Conservation (phyloP, 2,797 vertebrate species). For the Enteromius unitaeniatus region DNA sequence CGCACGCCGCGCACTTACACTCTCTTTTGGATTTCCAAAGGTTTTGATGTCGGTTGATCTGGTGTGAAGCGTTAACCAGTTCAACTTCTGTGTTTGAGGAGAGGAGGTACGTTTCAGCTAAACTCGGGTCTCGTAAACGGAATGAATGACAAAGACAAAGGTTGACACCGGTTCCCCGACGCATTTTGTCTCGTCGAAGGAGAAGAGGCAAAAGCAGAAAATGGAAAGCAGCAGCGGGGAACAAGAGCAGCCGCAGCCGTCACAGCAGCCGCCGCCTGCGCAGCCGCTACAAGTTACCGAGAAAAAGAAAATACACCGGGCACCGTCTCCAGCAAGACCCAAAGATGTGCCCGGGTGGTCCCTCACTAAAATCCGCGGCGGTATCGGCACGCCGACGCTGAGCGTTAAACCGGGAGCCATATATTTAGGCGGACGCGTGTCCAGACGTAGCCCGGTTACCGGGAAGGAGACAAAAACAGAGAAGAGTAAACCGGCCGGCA, state of each 20-base stretch:
- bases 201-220: slow-evolving; percentile 79
- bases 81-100: slow-evolving; percentile 67
- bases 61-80: slow-evolving; percentile 60
- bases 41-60: neutral
- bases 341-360: slow-evolving; percentile 92
- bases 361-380: slow-evolving; percentile 86
- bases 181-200: slow-evolving; percentile 80
- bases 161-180: slow-evolving; percentile 78
- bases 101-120: slow-evolving; percentile 65
- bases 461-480: slow-evolving; percentile 76
- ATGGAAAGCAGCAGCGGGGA: slow-evolving; percentile 80
- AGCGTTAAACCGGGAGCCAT: slow-evolving; percentile 77
- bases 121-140: slow-evolving; percentile 67
- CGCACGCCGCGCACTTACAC: neutral
- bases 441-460: slow-evolving; percentile 74
- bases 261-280: slow-evolving; percentile 58
- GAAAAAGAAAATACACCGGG: slow-evolving; percentile 89
- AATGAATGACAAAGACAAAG: slow-evolving; percentile 88
- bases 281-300: slow-evolving; percentile 66
- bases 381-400: slow-evolving; percentile 75
- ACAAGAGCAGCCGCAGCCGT: slow-evolving; percentile 65
- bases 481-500: slow-evolving; percentile 73
- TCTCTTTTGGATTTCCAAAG: neutral
- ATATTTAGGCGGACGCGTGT: slow-evolving; percentile 78
- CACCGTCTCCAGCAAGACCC: slow-evolving; percentile 93